Evolutionary conservation across 1,140 invertebrate species (phyloP), one percentile per base, ranked within the genome.

Genomic region (Ericerus pela): DNA sequence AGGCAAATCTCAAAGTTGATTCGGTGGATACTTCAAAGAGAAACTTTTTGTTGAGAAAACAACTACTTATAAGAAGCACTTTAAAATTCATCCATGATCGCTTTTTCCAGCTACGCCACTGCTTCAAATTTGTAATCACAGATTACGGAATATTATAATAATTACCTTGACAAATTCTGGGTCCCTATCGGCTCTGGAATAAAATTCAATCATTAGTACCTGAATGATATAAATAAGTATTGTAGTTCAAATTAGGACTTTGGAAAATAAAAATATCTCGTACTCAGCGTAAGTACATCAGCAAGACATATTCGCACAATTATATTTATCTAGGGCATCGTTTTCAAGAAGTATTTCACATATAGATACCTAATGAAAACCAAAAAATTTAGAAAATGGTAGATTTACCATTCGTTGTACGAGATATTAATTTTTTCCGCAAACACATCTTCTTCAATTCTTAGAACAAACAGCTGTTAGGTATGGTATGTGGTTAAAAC

Each of bases 111-210:
- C n/a, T n/a, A n/a, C n/a, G n/a, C n/a, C n/a, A n/a, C n/a, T n/a
- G n/a, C n/a, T n/a, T n/a, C n/a, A n/a, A n/a, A n/a, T n/a, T n/a
- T n/a, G n/a, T n/a, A n/a, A n/a, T n/a, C n/a, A n/a, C n/a, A n/a
- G n/a, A n/a, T n/a, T n/a, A n/a, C n/a, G n/a, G 33, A 14, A 37
- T 24, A 36, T 43, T 16, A 55, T n/a, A n/a, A n/a, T 30, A 27
- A 41, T 62, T 57, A 64, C 63, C 61, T 64, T 64, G 27, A 64
- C 63, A 56, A 64, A 64, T 58, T 64, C 63, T 27, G 63, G 63
- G 59, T 64, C 63, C 43, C 62, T 61, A 58, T 62, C 62, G 20
- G 56, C 63, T n/a, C n/a, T n/a, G 36, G 60, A 60, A 55, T 56
- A 61, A 57, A 18, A 28, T 31, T 31, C 18, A 36, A 38, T 14